Percentiles rank a stretch among this genome's conserved stretches.
Evolutionary conservation across 2,888 invertebrate species (phyloP).

Genomic region (Iselma pallidipennis): DNA sequence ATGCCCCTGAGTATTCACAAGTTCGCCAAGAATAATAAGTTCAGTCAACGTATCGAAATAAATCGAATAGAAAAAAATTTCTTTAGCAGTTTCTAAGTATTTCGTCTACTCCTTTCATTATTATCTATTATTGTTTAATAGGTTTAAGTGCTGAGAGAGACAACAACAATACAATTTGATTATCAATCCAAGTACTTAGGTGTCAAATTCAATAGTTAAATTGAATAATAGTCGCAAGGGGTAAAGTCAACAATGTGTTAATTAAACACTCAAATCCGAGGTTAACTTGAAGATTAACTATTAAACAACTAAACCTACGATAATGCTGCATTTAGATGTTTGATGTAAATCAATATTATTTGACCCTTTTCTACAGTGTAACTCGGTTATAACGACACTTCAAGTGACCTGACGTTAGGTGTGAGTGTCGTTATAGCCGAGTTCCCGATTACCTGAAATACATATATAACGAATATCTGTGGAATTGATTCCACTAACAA

Average conservation of each 20-base stretch:
- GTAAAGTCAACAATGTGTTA: slow-evolving; percentile 23
- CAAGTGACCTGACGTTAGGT: no score
- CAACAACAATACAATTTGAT: neutral
- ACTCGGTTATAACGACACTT: no score
- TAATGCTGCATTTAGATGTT: slow-evolving; percentile 1
- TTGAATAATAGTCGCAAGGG: slow-evolving; percentile 20
- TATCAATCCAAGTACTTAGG: neutral
- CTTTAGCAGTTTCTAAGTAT: no score
- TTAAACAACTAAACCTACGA: slow-evolving; percentile 17
- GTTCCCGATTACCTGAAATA: no score
- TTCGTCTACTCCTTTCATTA: neutral
- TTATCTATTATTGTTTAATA: neutral
- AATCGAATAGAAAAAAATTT: no score
- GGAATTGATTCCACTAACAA: no score
- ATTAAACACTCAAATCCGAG: slow-evolving; percentile 19
- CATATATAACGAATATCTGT: no score
- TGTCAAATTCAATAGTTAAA: neutral
- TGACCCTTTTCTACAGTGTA: no score
- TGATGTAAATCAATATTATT: no score
- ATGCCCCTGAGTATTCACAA: neutral
- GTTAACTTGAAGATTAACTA: slow-evolving; percentile 15
- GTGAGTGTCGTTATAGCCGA: no score
- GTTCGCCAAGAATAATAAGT: neutral
- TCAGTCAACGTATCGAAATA: no score
- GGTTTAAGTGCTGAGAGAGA: neutral